phyloP scores from a whole-genome alignment of 2,113 vertebrate genomes.

The Leucopternis melanops region DNA sequence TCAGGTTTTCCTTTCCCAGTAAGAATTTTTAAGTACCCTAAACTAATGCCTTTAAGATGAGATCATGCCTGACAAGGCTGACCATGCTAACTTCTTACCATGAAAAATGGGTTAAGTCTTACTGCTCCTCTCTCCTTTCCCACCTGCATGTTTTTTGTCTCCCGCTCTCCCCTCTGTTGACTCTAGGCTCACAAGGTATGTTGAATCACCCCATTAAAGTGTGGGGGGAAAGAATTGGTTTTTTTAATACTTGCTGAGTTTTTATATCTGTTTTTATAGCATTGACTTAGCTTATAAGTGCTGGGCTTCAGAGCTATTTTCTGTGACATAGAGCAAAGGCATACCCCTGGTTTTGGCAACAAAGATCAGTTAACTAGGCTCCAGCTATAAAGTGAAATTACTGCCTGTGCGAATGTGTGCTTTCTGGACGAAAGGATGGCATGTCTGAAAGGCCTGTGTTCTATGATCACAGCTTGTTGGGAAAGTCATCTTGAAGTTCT shows the following conservation, averaged over 20 bases:
- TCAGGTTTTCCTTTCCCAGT: neutral
- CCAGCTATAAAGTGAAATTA: neutral
- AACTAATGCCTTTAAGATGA: neutral
- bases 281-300: neutral
- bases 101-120: neutral
- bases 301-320: neutral
- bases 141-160: neutral
- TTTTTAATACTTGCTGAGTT: neutral
- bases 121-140: neutral
- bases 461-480: neutral
- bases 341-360: neutral
- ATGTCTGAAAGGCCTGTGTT: neutral
- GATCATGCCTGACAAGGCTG: neutral
- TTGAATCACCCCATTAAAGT: neutral
- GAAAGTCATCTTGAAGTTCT: neutral
- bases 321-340: neutral
- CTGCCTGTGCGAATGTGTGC: neutral
- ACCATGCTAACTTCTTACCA: neutral
- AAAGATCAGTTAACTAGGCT: neutral
- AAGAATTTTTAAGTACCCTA: neutral
- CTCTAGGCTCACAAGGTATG: neutral
- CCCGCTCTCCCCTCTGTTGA: neutral
- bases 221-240: neutral
- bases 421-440: neutral
- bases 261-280: neutral